Conservation (phyloP, 2,797 vertebrate genomes). For the Chaetodon trifasciatus region DNA sequence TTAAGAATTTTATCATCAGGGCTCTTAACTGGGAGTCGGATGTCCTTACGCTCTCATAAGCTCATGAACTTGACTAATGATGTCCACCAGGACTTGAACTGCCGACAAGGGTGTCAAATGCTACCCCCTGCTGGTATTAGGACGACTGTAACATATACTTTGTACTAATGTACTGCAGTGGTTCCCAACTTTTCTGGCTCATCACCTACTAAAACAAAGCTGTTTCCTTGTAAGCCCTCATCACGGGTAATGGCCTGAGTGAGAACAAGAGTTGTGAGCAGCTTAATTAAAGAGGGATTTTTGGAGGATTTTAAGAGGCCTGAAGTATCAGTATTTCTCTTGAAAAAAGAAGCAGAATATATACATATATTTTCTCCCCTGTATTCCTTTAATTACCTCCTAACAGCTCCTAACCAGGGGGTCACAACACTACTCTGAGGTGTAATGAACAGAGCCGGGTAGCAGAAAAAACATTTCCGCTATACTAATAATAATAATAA, state of each 20-base stretch:
- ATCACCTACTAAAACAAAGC: not conserved
- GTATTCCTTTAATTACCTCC: not conserved
- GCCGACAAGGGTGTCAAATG: slow-evolving; percentile 21
- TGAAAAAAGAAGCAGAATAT: no score
- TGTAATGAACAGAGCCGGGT: not conserved
- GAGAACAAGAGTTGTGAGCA: not conserved
- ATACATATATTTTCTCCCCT: not conserved
- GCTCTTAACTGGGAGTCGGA: slow-evolving; percentile 22
- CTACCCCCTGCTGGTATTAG: slow-evolving; percentile 53
- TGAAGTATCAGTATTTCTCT: not conserved
- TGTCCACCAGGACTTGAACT: slow-evolving; percentile 47
- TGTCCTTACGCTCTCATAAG: slow-evolving; percentile 24
- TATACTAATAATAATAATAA: no score
- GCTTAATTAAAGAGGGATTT: slow-evolving; percentile 4
- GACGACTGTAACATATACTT: not conserved
- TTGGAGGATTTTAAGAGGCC: not conserved
- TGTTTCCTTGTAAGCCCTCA: not conserved
- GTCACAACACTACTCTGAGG: not conserved
- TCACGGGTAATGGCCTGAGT: not conserved
- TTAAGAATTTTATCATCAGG: slow-evolving; percentile 55
- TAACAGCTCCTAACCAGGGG: no score
- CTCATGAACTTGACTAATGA: slow-evolving; percentile 62
- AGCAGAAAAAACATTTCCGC: no score
- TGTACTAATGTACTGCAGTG: not conserved
- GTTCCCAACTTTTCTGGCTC: not conserved